These are phyloP conservation scores for Caenorhabditis sp. DNA, from an alignment of 2,888 invertebrate species.

Conservation along the genomic window DNA sequence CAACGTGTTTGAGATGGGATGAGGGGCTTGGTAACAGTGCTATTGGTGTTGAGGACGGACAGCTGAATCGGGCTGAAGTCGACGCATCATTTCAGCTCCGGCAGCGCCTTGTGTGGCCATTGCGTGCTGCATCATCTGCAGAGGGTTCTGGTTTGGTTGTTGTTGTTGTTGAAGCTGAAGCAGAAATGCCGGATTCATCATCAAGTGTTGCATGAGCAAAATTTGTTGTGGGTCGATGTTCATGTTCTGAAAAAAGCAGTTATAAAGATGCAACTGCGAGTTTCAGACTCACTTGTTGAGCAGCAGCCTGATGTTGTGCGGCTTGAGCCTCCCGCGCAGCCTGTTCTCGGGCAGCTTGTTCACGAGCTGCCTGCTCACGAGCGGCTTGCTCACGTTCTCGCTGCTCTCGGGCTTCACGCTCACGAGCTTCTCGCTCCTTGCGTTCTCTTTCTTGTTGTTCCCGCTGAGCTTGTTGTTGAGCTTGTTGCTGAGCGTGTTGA, in stretches of 20 bases:
- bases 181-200: conserved; percentile 34
- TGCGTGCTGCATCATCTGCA: conserved; percentile 40
- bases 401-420: conserved; percentile 35
- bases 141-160: conserved; percentile 24
- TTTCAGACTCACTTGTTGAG: conserved; percentile 32
- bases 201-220: conserved; percentile 26
- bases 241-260: background rate
- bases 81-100: conserved; percentile 62
- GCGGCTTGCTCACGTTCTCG: conserved; percentile 49
- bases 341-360: conserved; percentile 32
- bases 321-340: conserved; percentile 24
- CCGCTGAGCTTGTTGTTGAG: conserved; percentile 41
- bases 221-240: background rate
- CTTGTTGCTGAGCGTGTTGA: conserved; percentile 63
- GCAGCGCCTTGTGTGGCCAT: conserved; percentile 13
- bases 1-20: conserved; percentile 15
- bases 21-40: background rate
- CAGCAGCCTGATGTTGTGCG: conserved; percentile 32
- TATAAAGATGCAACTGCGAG: background rate
- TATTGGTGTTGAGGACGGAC: conserved; percentile 56
- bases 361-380: conserved; percentile 27
- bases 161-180: conserved; percentile 35
- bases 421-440: conserved; percentile 43
- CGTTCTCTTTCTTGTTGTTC: conserved; percentile 67
- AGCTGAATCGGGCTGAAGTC: conserved; percentile 32